A percentile compares a stretch with the other conserved stretches of the same genome.
These are phyloP conservation scores for Stomatorhinus walkeri DNA, from an alignment of 2,797 vertebrate genomes.

Conservation along the genomic window DNA sequence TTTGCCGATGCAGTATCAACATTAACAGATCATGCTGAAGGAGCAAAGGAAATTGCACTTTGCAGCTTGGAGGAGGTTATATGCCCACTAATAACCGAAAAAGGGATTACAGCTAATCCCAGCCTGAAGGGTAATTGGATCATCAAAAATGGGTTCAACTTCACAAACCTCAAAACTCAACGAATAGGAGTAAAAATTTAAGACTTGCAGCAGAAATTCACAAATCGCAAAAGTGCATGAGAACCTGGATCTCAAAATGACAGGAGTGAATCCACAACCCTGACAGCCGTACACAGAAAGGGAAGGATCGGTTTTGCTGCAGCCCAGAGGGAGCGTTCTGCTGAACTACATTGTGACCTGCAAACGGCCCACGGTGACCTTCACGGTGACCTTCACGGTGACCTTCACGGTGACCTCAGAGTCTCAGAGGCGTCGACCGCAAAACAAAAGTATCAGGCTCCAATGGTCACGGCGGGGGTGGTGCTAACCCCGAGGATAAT, in stretches of 20 bases:
- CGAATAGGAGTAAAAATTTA: slow-evolving; percentile 34
- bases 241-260: slow-evolving; percentile 14
- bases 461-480: slow-evolving; percentile 40
- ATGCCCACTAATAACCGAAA: slow-evolving; percentile 47
- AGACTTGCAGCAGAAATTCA: slow-evolving; percentile 31
- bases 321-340: background rate
- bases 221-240: slow-evolving; percentile 22
- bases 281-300: background rate
- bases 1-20: slow-evolving; percentile 23
- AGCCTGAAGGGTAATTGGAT: slow-evolving; percentile 55
- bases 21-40: slow-evolving; percentile 21
- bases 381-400: background rate
- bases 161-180: slow-evolving; percentile 36
- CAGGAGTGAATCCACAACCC: background rate
- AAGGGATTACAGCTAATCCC: slow-evolving; percentile 56
- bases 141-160: slow-evolving; percentile 46
- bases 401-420: background rate
- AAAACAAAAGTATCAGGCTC: slow-evolving; percentile 59
- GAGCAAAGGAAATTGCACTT: slow-evolving; percentile 29
- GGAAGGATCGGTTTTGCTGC: background rate
- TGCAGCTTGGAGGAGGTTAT: slow-evolving; percentile 41
- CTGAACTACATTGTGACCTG: background rate
- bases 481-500: slow-evolving; percentile 29
- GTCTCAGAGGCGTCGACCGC: slow-evolving; percentile 49
- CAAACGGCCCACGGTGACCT: background rate